Percentiles rank a stretch among this genome's conserved stretches.
Conservation (phyloP, 1,140 invertebrate genomes). For the Drosophila orena region DNA sequence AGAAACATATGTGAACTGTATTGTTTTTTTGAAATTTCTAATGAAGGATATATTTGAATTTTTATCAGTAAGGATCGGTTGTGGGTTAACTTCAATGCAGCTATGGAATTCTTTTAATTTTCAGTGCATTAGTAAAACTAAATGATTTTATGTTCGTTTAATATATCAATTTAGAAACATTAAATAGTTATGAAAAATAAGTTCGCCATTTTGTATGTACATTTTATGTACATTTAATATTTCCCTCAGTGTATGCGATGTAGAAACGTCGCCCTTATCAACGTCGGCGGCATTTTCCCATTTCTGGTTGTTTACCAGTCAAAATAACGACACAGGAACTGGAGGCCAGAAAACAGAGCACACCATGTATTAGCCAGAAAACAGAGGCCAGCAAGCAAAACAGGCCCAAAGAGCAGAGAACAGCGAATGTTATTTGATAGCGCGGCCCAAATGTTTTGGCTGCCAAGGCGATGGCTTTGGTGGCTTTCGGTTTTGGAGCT, state of each 20-base stretch:
- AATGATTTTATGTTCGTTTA: no score
- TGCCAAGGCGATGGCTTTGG: constrained; percentile 73
- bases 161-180: no score
- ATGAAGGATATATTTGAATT: no score
- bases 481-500: constrained; percentile 9
- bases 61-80: no score
- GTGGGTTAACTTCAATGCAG: no score
- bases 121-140: no score
- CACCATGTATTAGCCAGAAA: not conserved
- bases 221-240: not conserved
- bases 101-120: no score
- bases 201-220: no score
- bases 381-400: constrained; percentile 25
- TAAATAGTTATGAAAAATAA: no score
- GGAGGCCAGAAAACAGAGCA: constrained; percentile 16
- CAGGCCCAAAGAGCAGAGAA: constrained; percentile 19
- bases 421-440: constrained; percentile 75
- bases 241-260: constrained; percentile 19
- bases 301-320: constrained; percentile 79
- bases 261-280: constrained; percentile 70
- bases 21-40: no score
- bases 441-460: constrained; percentile 78
- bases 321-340: constrained; percentile 78
- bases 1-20: no score
- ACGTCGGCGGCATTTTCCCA: constrained; percentile 73